Evolutionary conservation across 2,797 vertebrate species (phyloP), one percentile per base, ranked within the genome.

Genomic region (Rhynchotus rufescens): DNA sequence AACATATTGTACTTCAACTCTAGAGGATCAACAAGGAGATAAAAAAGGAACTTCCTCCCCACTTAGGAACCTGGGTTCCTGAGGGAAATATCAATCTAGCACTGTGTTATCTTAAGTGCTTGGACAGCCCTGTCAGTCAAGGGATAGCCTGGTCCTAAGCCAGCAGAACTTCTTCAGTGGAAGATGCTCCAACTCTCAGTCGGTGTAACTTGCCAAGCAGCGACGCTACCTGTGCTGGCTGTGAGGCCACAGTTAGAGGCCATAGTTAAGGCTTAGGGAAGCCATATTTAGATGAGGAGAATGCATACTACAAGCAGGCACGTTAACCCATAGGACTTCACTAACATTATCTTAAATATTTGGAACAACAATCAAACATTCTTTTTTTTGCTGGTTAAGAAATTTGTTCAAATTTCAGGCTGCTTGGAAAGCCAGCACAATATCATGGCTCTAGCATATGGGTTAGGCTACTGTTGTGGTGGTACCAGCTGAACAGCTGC

Each of bases 201-300:
- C 40, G 78, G 36, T 0, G 22, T 1, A 3, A 19, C 0, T 0
- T 12, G 49, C 32, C 69, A 4, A 60, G 65, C 51, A 69, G 21
- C 16, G 66, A 5, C 0, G 8, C 80, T 1, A 25, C 4, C 0
- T 0, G 2, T 22, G 66, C 15, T 1, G 6, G 0, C 23, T 21
- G 21, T 2, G 3, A 81, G 44, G 54, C 44, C 74, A 12, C 21
- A 47, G 45, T 47, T 47, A 47, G 47, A 47, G 47, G 47, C 47
- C 47, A 49, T 21, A 23, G 22, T 49, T 49, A 23, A 10, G 32
- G 36, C 25, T 69, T 19, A 60, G 26, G n/a, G 6, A 65, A 25
- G 15, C n/a, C 47, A 12, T 12, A 32, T n/a, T 66, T 66, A 32
- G 42, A 47, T 19, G 22, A 15, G 22, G 56, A 65, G 65, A 82